phyloP scores from a whole-genome alignment of 2,888 invertebrate genomes.

The Philereme vetulata region DNA sequence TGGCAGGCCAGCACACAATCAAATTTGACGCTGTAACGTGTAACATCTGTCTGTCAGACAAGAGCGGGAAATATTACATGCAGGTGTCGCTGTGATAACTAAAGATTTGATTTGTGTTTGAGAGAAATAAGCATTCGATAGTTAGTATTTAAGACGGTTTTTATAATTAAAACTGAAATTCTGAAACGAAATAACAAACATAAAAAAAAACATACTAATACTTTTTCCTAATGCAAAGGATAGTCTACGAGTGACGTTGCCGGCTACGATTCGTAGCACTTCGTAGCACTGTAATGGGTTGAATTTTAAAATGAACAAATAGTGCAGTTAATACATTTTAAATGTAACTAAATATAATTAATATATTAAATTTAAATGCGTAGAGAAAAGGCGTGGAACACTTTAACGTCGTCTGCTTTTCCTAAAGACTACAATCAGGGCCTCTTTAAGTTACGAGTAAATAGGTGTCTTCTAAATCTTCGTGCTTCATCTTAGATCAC shows the following conservation, averaged over 20 bases:
- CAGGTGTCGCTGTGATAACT: slow-evolving; percentile 15
- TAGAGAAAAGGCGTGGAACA: too few species aligned
- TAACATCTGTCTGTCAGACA: slow-evolving; percentile 13
- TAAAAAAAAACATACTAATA: background rate
- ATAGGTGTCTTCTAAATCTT: too few species aligned
- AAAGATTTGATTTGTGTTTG: slow-evolving; percentile 2
- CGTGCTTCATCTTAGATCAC: too few species aligned
- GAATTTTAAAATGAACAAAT: background rate
- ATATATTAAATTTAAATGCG: too few species aligned
- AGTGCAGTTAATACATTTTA: background rate
- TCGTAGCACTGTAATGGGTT: slow-evolving; percentile 7
- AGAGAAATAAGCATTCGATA: background rate
- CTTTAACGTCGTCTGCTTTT: too few species aligned
- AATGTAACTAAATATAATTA: too few species aligned
- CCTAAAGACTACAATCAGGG: too few species aligned
- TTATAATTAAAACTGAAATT: background rate
- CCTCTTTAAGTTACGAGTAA: too few species aligned
- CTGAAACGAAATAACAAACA: background rate
- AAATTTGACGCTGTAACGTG: slow-evolving; percentile 47
- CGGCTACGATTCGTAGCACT: slow-evolving; percentile 26
- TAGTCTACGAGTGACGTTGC: slow-evolving; percentile 13
- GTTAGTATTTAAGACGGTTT: background rate
- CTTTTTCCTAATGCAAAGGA: background rate
- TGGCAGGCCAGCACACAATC: slow-evolving; percentile 55
- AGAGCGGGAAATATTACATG: slow-evolving; percentile 17